Evolutionary conservation across 2,888 invertebrate genomes (phyloP), one percentile per base, ranked within the genome.

Genomic region (Euzophera pinguis): DNA sequence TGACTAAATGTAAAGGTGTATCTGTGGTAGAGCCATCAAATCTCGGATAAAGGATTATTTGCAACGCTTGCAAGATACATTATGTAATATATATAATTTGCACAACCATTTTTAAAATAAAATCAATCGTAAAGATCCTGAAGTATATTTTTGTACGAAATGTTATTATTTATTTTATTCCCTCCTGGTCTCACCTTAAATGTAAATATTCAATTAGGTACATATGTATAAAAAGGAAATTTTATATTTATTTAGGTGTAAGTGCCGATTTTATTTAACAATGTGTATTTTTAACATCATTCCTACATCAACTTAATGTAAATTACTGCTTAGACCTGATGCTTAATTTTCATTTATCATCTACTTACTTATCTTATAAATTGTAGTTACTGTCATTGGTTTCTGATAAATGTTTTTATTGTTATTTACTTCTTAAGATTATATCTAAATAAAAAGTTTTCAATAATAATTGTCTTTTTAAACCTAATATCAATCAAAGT

Each of bases 401-500:
- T 66, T 62, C 14, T 47, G 60, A 67, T 57, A 55, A 54, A 13
- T 34, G n/a, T 43, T 71, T 66, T 75, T 71, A 77, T 80, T 83
- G 82, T 81, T 81, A 81, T 78, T 81, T 81, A 81, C 75, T 81
- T 81, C 65, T 64, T 80, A 81, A 82, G 78, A 61, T 73, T 65
- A 64, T 32, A 39, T 69, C 64, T 66, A 69, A 75, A 68, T 74
- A 77, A 71, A 73, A 47, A 50, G 39, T 50, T 50, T 50, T 32
- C 5, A 50, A 29, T 50, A 29, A 50, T 39, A 50, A 22, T 22
- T 9, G 51, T 47, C 17, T 47, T 35, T 32, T 13, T 1, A 32
- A 32, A 32, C 7, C 10, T 4, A 10, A 4, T 32, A 32, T 6
- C 32, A 32, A 6, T 2, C 5, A 5, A 3, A 22, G 2, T 22